These are phyloP conservation scores for Sebastes vulpes DNA, from an alignment of 2,797 vertebrate species.

Conservation along the genomic window DNA sequence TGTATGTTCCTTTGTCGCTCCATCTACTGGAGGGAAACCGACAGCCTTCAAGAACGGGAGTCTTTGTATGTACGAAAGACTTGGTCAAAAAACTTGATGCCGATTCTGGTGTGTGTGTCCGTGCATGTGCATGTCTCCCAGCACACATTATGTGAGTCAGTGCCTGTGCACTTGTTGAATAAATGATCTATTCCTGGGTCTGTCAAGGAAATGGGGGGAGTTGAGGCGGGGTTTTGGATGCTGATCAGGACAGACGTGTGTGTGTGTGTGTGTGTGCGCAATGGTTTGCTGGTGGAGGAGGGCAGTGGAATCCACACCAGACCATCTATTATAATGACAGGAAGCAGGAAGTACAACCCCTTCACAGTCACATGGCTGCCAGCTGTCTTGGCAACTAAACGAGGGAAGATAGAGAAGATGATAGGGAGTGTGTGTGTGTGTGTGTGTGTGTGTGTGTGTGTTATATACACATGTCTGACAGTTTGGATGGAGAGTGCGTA, in stretches of 20 bases:
- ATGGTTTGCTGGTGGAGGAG: slow-evolving; percentile 81
- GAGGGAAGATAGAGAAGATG: slow-evolving; percentile 63
- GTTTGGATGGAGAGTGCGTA: not conserved
- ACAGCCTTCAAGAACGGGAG: not conserved
- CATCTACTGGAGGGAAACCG: not conserved
- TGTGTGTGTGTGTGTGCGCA: slow-evolving; percentile 34
- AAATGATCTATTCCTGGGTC: slow-evolving; percentile 88
- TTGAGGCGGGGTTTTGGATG: slow-evolving; percentile 89
- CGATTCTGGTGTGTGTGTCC: not conserved
- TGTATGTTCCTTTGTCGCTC: not conserved
- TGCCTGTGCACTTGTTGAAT: slow-evolving; percentile 83
- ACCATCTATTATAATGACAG: slow-evolving; percentile 99
- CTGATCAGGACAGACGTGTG: slow-evolving; percentile 87
- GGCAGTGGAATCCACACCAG: slow-evolving; percentile 95
- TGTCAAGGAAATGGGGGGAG: slow-evolving; percentile 68
- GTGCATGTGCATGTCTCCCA: slow-evolving; percentile 37
- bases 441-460: slow-evolving; percentile 1
- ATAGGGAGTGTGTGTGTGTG: slow-evolving; percentile 27
- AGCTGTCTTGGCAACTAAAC: slow-evolving; percentile 92
- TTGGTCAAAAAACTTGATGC: not conserved
- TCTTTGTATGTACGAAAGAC: not conserved
- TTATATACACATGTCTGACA: not conserved
- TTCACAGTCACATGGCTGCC: slow-evolving; percentile 95
- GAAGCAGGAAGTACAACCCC: slow-evolving; percentile 89
- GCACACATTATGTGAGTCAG: slow-evolving; percentile 37